A percentile compares a stretch with the other conserved stretches of the same genome.
Evolutionary conservation across 2,797 vertebrate species (phyloP).

Genomic region (Chrysocyon brachyurus): DNA sequence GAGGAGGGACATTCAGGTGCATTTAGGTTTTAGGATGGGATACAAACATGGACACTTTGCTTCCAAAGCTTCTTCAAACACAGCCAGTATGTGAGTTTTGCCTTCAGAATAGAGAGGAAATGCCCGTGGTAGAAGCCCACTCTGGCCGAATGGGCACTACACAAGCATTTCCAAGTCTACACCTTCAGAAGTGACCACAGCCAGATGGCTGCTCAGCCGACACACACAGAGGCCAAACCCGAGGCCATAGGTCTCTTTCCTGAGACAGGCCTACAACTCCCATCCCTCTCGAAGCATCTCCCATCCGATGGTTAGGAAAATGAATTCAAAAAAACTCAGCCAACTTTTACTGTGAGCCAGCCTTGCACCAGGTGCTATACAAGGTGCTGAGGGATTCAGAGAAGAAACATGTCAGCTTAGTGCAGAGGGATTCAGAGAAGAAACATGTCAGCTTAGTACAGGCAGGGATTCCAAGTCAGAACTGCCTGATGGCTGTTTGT

Average conservation of each 20-base stretch:
- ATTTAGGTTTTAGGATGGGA: not conserved
- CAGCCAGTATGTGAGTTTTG: not conserved
- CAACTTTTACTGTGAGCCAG: not conserved
- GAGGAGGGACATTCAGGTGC: too few species aligned
- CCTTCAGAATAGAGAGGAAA: not conserved
- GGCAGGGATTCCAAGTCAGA: not conserved
- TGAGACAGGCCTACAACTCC: not conserved
- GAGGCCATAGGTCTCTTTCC: not conserved
- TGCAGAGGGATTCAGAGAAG: not conserved
- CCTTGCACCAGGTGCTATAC: not conserved
- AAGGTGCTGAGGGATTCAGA: not conserved
- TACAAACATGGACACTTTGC: not conserved
- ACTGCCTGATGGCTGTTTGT: not conserved
- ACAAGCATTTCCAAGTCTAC: not conserved
- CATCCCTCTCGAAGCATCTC: not conserved
- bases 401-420: not conserved
- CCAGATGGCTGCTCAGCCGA: not conserved
- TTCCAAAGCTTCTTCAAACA: not conserved
- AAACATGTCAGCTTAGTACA: not conserved
- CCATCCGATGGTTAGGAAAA: not conserved
- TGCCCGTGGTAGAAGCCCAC: not conserved
- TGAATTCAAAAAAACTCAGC: not conserved
- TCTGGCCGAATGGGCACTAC: not conserved
- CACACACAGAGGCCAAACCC: too few species aligned
- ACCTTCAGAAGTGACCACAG: not conserved